Base-by-base conservation (phyloP, 1,140 invertebrate genomes). In the Mizuhopecten yessoensis region DNA sequence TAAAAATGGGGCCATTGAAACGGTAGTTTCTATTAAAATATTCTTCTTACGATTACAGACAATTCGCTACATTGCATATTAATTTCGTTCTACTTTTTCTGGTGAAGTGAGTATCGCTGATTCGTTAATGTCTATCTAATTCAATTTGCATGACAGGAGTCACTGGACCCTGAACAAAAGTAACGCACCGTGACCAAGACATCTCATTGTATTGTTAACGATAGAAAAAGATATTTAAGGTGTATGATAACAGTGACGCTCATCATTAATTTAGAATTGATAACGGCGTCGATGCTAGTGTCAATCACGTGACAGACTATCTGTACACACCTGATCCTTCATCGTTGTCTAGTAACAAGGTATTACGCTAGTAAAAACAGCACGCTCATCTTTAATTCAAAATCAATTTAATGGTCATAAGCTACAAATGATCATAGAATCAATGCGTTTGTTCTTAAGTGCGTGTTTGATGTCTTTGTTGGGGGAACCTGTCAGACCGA, bases 311-410 rank as follows among this genome's bases (percentile, higher is more conserved):
- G 45, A 49, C 45, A 17, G 20, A 49, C 20, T 49, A 20, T 17
- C 57, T 75, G 0, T 29, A 29, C n/a, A 29, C n/a, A 75, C 57
- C 23, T 75, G 57, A 75, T 75, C n/a, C n/a, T 29, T 5, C n/a
- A 17, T n/a, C 57, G 2, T n/a, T n/a, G n/a, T n/a, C n/a, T 17
- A 7, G 57, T 29, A n/a, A 75, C 57, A 75, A 75, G 57, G n/a
- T 0, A 29, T 75, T 29, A 29, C 57, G 57, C 23, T 75, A 29
- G 57, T 75, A 29, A 29, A 75, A 29, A 0, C 5, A 75, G 57
- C 1, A 75, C 57, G 57, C 57, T 75, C 57, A 75, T 75, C 57
- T 75, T 75, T 75, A 75, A 75, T 75, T 75, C 57, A 75, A 75
- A 75, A 75, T 75, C 57, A 75, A 75, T 75, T 75, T 75, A 29